Percentiles rank a stretch among this genome's conserved stretches.
phyloP scores from a whole-genome alignment of 37 sponge, comb jelly and placozoan genomes.

The Chondrilla cf. caribensis region DNA sequence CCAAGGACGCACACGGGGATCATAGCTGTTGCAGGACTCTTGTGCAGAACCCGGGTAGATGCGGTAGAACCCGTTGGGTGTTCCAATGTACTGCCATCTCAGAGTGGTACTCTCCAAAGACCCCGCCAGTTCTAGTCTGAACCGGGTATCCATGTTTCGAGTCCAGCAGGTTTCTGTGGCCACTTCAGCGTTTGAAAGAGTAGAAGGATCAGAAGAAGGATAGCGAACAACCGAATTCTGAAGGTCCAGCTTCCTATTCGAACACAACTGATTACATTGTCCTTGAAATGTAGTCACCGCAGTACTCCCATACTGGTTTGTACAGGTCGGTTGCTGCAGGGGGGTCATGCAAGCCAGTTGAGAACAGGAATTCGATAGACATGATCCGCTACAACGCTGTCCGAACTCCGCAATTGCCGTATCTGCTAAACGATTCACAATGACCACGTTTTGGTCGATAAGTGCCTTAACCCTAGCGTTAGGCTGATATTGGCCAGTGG shows the following conservation, averaged over 20 bases:
- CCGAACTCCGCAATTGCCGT: background rate
- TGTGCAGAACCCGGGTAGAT: background rate
- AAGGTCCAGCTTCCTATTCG: background rate
- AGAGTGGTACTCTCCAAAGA: background rate
- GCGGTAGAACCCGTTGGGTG: background rate
- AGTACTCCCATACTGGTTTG: background rate
- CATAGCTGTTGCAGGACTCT: constrained; percentile 12
- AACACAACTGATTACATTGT: background rate
- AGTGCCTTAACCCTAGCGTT: background rate
- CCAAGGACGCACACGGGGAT: constrained; percentile 47
- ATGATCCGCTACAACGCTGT: background rate
- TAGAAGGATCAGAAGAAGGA: background rate
- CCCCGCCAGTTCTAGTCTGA: background rate
- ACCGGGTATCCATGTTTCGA: background rate
- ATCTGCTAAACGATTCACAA: background rate
- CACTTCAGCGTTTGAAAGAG: background rate
- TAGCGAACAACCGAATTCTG: background rate
- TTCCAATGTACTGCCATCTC: constrained; percentile 26
- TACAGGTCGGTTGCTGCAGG: too few relatives aligned
- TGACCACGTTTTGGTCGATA: background rate
- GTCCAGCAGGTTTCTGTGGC: constrained; percentile 6
- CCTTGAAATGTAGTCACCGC: background rate
- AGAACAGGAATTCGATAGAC: background rate
- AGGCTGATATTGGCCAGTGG: background rate
- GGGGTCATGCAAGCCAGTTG: background rate